Conservation (phyloP, 2,888 invertebrate species). For the Agriopis marginaria region DNA sequence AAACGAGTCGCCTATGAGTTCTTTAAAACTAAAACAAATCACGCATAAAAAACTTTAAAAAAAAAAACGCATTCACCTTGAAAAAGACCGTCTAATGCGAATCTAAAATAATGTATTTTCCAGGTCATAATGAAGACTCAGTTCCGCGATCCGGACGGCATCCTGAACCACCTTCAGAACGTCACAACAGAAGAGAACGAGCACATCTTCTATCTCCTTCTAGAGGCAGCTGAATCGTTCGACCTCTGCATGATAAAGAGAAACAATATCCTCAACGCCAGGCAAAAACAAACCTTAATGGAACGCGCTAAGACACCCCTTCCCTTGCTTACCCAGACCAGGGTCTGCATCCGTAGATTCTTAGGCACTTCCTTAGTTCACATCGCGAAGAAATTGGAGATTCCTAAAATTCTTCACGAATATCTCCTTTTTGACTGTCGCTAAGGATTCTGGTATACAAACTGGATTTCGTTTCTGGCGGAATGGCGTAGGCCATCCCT, state of each 20-base stretch:
- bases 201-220: slow-evolving; percentile 88
- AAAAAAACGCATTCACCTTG: no score
- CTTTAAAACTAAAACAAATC: no score
- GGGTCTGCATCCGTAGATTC: slow-evolving; percentile 86
- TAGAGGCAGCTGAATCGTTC: slow-evolving; percentile 92
- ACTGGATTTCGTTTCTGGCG: slow-evolving; percentile 51
- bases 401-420: slow-evolving; percentile 88
- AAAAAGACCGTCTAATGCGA: no score
- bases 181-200: slow-evolving; percentile 78
- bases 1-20: no score
- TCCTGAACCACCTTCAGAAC: slow-evolving; percentile 92
- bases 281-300: slow-evolving; percentile 89
- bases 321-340: slow-evolving; percentile 88
- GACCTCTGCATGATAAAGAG: slow-evolving; percentile 93
- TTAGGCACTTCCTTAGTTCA: slow-evolving; percentile 87
- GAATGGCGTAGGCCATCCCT: slow-evolving; percentile 40
- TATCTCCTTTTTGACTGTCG: slow-evolving; percentile 90
- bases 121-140: slow-evolving; percentile 94
- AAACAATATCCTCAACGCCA: slow-evolving; percentile 88
- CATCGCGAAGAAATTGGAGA: slow-evolving; percentile 52
- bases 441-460: slow-evolving; percentile 59
- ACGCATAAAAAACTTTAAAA: no score
- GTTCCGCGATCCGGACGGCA: slow-evolving; percentile 93
- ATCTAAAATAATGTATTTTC: no score
- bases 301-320: slow-evolving; percentile 89